Evolutionary conservation across 2,113 vertebrate genomes (phyloP), one percentile per base, ranked within the genome.

Genomic region (Hiodon alosoides): DNA sequence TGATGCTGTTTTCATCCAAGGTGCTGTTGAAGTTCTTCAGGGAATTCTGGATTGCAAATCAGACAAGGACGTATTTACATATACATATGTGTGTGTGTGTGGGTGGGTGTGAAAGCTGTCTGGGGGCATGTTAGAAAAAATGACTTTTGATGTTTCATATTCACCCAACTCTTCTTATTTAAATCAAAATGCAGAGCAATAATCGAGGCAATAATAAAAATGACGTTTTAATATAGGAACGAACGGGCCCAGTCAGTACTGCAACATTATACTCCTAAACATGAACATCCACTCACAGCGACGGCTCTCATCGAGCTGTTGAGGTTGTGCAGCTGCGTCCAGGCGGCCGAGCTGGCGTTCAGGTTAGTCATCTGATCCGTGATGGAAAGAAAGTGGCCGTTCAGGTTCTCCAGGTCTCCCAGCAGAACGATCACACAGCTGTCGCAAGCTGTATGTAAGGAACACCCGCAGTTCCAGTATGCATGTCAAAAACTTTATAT

Each of bases 341-440:
- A 96, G 67, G 92, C 93, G 0, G 89, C 81, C 4, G 95, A 90
- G 87, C 94, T 98, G 85, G 92, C 81, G 0, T 90, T 97, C 76
- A 97, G 74, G 31, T 84, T 90, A 2, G 46, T 84, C 78, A 98
- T 79, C 84, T 94, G 95, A 66, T 61, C 4, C 0, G 48, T 81
- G 3, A 93, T 87, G 3, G 85, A 79, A 0, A 79, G 86, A 68
- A 96, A 89, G 78, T 90, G 74, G 3, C 8, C 13, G 2, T 86
- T 81, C 0, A 94, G 82, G 65, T 46, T 82, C 59, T 95, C 90
- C 75, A 99, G 88, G 76, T 96, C 94, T 5, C 95, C 92, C 90
- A 99, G 77, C 73, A 99, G 86, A 48, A 94, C 88, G 3, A 93
- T 76, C 70, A 98, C 96, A 2, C 97, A 99, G 86, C 92, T 95